Percentiles rank a stretch among this genome's conserved stretches.
phyloP scores from a whole-genome alignment of 2,888 invertebrate species.

The Zeuzera pyrina region DNA sequence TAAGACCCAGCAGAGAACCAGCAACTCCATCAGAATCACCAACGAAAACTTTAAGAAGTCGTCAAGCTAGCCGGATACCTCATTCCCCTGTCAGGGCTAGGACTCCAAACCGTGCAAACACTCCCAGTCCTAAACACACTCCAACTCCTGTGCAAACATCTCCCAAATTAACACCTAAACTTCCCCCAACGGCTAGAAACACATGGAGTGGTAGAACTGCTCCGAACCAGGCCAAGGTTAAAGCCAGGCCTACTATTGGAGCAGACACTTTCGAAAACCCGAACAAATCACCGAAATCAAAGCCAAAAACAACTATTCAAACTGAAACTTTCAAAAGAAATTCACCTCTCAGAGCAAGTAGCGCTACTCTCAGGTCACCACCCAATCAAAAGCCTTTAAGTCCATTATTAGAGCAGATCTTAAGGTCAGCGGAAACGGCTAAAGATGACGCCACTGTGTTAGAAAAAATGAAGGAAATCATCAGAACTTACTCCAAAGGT shows the following conservation, averaged over 20 bases:
- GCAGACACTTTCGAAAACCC: constrained; percentile 64
- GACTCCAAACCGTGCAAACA: constrained; percentile 48
- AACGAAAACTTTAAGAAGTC: constrained; percentile 45
- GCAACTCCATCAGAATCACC: constrained; percentile 47
- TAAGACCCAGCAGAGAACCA: constrained; percentile 45
- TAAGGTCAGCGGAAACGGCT: constrained; percentile 79
- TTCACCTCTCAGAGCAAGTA: constrained; percentile 60
- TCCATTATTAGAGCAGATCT: constrained; percentile 80
- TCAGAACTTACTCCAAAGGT: constrained; percentile 59
- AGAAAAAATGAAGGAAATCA: constrained; percentile 81
- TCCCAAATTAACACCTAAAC: constrained; percentile 48
- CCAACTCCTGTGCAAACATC: constrained; percentile 50
- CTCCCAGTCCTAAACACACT: constrained; percentile 61
- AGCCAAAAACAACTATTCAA: constrained; percentile 39
- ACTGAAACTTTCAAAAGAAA: constrained; percentile 67
- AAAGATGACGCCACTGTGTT: constrained; percentile 83
- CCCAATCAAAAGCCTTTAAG: constrained; percentile 74
- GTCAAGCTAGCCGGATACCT: constrained; percentile 60
- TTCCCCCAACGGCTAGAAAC: constrained; percentile 71
- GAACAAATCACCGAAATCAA: constrained; percentile 75
- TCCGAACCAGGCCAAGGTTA: constrained; percentile 48
- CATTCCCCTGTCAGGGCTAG: constrained; percentile 56
- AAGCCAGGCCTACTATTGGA: constrained; percentile 50
- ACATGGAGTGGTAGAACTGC: constrained; percentile 82
- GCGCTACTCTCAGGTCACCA: constrained; percentile 67